phyloP scores from a whole-genome alignment of 2,797 vertebrate species.

The Allobates femoralis region DNA sequence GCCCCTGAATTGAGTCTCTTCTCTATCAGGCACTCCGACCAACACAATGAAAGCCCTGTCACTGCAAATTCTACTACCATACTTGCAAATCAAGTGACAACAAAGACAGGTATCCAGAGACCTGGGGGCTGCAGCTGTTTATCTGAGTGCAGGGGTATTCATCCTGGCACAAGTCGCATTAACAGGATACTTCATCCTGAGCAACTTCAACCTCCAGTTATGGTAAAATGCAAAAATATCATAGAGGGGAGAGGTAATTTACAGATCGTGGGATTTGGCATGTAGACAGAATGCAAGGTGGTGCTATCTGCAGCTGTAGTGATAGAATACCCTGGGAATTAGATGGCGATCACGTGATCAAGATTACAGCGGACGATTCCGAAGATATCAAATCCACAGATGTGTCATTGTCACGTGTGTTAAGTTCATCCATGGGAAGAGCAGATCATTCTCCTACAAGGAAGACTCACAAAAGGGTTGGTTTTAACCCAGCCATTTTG shows the following conservation, averaged over 20 bases:
- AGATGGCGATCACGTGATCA: neutral
- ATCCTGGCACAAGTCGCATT: neutral
- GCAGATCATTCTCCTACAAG: neutral
- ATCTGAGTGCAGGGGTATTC: slow-evolving; percentile 41
- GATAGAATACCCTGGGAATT: neutral
- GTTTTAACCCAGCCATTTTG: too few species aligned
- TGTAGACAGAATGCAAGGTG: neutral
- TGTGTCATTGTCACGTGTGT: neutral
- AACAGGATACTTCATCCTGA: slow-evolving; percentile 18
- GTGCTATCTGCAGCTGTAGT: neutral
- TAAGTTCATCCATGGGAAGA: neutral
- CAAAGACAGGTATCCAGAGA: slow-evolving; percentile 58
- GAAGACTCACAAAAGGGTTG: neutral
- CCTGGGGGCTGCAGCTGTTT: slow-evolving; percentile 42
- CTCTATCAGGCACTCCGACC: slow-evolving; percentile 64
- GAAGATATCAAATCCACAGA: neutral
- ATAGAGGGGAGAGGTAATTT: neutral
- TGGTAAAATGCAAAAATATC: neutral
- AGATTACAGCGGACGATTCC: neutral
- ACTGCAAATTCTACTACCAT: slow-evolving; percentile 58
- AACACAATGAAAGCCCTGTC: slow-evolving; percentile 55
- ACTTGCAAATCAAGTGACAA: slow-evolving; percentile 64
- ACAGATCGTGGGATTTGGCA: neutral
- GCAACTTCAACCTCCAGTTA: neutral
- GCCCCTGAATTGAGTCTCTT: slow-evolving; percentile 51